Evolutionary conservation across 2,797 vertebrate species (phyloP).

Genomic region (Oreonectes daqikongensis): DNA sequence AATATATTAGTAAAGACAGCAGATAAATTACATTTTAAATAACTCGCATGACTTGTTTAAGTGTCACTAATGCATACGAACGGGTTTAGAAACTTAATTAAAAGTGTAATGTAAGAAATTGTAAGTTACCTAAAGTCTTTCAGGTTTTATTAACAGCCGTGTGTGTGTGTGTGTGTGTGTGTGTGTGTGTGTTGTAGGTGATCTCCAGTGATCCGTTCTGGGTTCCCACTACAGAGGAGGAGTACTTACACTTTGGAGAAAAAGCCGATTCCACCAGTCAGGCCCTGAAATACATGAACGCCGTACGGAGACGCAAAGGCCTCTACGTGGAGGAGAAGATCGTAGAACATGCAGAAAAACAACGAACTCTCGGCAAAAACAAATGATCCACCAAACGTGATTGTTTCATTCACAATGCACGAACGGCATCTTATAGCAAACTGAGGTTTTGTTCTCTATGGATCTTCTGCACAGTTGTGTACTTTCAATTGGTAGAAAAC

Average conservation of each 20-base stretch:
- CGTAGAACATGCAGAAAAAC: conserved; percentile 94
- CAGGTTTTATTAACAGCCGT: not conserved
- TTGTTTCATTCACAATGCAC: not conserved
- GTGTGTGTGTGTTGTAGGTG: conserved; percentile 72
- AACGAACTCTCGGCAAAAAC: conserved; percentile 92
- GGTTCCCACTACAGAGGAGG: conserved; percentile 97
- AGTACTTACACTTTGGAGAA: conserved; percentile 96
- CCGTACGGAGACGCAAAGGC: conserved; percentile 90
- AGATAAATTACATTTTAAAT: too few relatives aligned
- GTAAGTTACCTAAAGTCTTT: too few relatives aligned
- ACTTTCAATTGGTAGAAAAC: not conserved
- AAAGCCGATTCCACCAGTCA: conserved; percentile 93
- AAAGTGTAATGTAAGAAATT: not conserved
- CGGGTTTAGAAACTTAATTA: not conserved
- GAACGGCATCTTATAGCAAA: not conserved
- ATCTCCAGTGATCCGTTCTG: conserved; percentile 91
- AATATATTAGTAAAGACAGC: too few relatives aligned
- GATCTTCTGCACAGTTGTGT: not conserved
- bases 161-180: conserved; percentile 34
- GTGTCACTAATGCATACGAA: too few relatives aligned
- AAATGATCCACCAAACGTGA: conserved; percentile 72
- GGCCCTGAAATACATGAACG: conserved; percentile 93
- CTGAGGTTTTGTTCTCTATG: not conserved
- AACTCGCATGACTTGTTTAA: too few relatives aligned
- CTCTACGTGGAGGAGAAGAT: conserved; percentile 94